phyloP scores from a whole-genome alignment of 2,797 vertebrate species.

The Macrochelys suwanniensis region DNA sequence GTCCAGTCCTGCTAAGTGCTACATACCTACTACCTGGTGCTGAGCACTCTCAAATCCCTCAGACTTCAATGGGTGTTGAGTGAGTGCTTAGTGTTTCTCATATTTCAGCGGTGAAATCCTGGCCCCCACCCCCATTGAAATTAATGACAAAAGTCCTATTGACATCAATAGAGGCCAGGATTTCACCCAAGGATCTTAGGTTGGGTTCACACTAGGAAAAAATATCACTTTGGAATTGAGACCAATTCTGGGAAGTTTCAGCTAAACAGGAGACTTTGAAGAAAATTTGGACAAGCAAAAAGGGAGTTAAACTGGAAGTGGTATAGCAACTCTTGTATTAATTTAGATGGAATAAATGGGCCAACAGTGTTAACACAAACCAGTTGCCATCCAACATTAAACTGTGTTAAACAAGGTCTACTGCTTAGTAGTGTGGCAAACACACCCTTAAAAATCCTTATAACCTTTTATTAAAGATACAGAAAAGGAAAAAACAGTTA shows the following conservation, averaged over 20 bases:
- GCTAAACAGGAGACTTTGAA: neutral
- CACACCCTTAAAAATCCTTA: neutral
- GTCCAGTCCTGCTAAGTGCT: neutral
- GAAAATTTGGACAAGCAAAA: neutral
- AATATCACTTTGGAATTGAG: neutral
- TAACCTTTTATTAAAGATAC: neutral
- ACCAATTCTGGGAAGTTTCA: neutral
- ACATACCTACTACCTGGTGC: fast-evolving
- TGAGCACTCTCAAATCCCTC: neutral
- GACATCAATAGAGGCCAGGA: neutral
- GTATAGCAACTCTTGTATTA: neutral
- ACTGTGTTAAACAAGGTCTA: neutral
- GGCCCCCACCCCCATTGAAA: neutral
- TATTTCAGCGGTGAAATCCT: neutral
- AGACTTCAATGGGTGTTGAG: neutral
- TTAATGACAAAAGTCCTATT: neutral
- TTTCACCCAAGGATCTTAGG: neutral
- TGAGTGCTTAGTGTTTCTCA: neutral
- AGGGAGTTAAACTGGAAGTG: neutral
- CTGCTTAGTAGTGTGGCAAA: neutral
- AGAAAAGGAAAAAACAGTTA: no score
- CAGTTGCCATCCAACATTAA: neutral
- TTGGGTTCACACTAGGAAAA: neutral
- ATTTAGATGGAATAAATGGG: neutral
- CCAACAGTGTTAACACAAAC: neutral